These are phyloP conservation scores for Tychaedon coryphoeus DNA, from an alignment of 2,113 vertebrate genomes.

Conservation along the genomic window DNA sequence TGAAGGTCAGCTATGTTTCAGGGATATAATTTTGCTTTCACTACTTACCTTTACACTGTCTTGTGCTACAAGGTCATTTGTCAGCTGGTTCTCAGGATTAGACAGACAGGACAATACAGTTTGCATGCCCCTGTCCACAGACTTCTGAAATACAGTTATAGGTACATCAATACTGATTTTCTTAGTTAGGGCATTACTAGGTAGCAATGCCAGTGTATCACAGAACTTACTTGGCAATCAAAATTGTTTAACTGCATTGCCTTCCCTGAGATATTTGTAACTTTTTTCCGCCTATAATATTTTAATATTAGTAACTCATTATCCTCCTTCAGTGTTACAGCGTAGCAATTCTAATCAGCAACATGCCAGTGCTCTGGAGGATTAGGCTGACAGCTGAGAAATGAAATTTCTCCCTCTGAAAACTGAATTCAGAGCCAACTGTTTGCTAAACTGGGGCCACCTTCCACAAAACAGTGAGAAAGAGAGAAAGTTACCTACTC, in stretches of 20 bases:
- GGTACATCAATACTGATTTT: neutral
- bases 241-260: neutral
- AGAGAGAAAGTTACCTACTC: neutral
- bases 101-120: slow-evolving; percentile 76
- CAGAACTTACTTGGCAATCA: neutral
- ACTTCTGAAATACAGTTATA: slow-evolving; percentile 76
- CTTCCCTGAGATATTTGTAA: neutral
- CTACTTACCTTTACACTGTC: slow-evolving; percentile 74
- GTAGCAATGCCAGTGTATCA: neutral
- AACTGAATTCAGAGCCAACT: neutral
- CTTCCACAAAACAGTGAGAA: neutral
- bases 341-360: accelerated
- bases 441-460: neutral
- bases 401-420: neutral
- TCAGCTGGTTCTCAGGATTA: slow-evolving; percentile 72
- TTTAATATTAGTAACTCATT: neutral
- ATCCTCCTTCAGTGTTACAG: neutral
- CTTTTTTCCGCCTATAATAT: neutral
- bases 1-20: neutral
- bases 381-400: neutral
- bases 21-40: neutral
- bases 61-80: slow-evolving; percentile 67
- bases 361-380: neutral
- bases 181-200: neutral
- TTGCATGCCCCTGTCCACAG: slow-evolving; percentile 79